Percentiles rank a stretch among this genome's conserved stretches.
Conservation (phyloP, 1,140 invertebrate genomes). For the Phymorhynchus buccinoides region DNA sequence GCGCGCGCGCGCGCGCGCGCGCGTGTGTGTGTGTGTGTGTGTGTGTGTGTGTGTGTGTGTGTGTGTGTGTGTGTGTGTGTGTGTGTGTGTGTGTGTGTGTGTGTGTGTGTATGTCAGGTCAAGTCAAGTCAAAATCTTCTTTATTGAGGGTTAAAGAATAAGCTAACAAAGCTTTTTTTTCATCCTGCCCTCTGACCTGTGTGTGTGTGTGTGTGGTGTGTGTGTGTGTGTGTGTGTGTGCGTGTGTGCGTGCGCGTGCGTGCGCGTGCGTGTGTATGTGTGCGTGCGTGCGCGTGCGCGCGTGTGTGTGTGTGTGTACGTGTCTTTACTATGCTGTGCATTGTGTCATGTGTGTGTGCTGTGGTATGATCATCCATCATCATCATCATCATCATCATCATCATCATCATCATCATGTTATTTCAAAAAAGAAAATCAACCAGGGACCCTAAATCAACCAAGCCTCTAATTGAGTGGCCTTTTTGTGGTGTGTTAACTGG, state of each 20-base stretch:
- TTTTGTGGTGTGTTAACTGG: too few species aligned
- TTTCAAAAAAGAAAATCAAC: too few species aligned
- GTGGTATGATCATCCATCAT: too few species aligned
- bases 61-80: not conserved
- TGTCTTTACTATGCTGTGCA: not conserved
- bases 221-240: not conserved
- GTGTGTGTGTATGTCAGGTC: not conserved
- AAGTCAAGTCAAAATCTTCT: not conserved
- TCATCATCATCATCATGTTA: too few species aligned
- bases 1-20: not conserved
- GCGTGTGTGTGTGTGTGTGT: not conserved
- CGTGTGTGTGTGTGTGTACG: conserved; percentile 2
- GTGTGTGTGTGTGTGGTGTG: not conserved
- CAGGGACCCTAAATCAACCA: too few species aligned
- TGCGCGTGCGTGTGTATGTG: not conserved
- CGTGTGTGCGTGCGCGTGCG: not conserved
- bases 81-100: not conserved
- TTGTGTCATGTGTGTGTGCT: not conserved
- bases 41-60: not conserved
- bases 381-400: not conserved
- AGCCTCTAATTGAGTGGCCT: too few species aligned
- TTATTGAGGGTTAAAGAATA: too few species aligned
- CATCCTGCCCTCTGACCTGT: too few species aligned
- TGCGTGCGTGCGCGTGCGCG: not conserved
- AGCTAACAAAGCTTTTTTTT: too few species aligned